phyloP scores from a whole-genome alignment of 23 tunicate genomes.

The Oikopleura albicans region DNA sequence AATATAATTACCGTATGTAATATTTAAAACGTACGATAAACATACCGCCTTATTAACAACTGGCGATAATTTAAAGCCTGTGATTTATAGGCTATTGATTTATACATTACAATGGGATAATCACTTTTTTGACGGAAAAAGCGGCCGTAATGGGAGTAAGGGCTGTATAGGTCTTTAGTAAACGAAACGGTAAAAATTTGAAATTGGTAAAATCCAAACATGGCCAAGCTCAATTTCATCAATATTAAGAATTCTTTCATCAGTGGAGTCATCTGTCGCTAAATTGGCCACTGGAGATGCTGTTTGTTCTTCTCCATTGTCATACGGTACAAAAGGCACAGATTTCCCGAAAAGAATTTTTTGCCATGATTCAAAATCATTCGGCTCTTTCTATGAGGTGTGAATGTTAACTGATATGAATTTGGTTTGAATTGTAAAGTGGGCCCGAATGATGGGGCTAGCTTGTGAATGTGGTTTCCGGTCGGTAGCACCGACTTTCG shows the following conservation, averaged over 20 bases:
- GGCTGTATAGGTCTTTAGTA: neutral
- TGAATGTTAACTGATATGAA: neutral
- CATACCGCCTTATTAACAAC: too few species aligned
- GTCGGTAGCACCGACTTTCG: too few species aligned
- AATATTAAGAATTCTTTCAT: neutral
- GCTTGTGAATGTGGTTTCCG: too few species aligned
- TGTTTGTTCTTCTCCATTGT: neutral
- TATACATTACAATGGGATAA: too few species aligned
- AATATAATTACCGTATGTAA: too few species aligned
- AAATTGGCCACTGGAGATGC: neutral
- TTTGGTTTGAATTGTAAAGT: too few species aligned
- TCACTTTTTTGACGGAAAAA: neutral
- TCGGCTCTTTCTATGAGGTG: neutral
- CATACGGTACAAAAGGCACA: neutral
- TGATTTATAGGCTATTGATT: too few species aligned
- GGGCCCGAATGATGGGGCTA: too few species aligned
- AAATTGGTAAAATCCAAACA: too few species aligned
- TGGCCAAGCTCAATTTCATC: neutral
- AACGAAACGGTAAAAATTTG: neutral
- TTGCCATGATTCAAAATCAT: neutral
- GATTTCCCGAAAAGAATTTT: neutral
- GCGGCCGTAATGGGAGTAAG: neutral
- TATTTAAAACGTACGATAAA: too few species aligned
- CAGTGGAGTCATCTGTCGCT: neutral
- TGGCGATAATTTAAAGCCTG: too few species aligned